Evolutionary conservation across 2,797 vertebrate genomes (phyloP).

Genomic region (Sebastes oblongus): DNA sequence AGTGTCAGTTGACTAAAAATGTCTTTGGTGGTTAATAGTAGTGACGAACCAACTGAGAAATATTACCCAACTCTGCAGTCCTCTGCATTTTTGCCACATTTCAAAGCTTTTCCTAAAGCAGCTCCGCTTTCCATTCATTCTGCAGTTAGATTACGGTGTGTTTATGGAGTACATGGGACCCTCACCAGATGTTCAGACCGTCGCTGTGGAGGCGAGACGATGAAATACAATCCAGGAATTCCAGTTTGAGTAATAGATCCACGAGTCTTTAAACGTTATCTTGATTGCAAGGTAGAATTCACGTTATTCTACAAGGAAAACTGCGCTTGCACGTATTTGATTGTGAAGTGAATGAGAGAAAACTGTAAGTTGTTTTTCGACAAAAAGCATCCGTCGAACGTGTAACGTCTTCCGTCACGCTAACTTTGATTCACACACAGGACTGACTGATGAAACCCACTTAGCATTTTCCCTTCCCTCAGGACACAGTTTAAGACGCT

Average conservation of each 20-base stretch:
- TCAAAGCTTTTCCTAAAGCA: not conserved
- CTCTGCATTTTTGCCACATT: not conserved
- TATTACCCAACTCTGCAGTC: not conserved
- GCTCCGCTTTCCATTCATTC: not conserved
- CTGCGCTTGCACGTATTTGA: not conserved
- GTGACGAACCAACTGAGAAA: not conserved
- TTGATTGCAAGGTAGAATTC: too few species aligned
- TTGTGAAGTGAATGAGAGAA: not conserved
- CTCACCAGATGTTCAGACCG: not conserved
- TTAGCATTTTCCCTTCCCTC: not conserved
- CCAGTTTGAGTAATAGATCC: not conserved
- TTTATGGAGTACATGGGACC: not conserved
- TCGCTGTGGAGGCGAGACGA: not conserved
- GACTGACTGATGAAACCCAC: not conserved
- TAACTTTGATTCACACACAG: not conserved
- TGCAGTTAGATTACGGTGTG: not conserved
- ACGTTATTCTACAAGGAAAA: not conserved
- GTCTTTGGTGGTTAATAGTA: not conserved
- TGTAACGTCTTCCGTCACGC: not conserved
- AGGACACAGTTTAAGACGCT: conserved; percentile 19
- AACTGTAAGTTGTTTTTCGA: not conserved
- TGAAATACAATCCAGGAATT: not conserved
- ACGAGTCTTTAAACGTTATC: not conserved
- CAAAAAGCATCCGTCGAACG: not conserved
- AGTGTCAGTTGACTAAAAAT: too few species aligned